Conservation (phyloP, 64 coral and sea anemone genomes). For the Dendrophyllia cribrosa region DNA sequence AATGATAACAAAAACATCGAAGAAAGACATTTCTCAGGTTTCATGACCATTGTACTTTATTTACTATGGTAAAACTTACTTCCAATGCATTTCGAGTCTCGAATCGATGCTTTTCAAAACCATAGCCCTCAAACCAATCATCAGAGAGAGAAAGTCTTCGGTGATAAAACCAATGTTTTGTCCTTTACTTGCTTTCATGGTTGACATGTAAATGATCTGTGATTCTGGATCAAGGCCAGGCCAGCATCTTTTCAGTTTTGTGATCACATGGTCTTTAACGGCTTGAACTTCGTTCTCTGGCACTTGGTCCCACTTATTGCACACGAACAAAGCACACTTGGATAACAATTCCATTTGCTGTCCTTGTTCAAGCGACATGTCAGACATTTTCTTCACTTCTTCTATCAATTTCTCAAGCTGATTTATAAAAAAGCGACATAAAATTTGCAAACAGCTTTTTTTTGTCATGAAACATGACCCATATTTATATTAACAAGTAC, state of each 20-base stretch:
- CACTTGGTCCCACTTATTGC: conserved; percentile 48
- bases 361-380: neutral
- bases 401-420: neutral
- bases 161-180: neutral
- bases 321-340: conserved; percentile 24
- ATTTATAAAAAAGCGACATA: too few species aligned
- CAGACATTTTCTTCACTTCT: neutral
- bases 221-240: neutral
- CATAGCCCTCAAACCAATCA: neutral
- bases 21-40: too few species aligned
- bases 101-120: neutral
- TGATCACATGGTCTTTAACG: neutral
- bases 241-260: neutral
- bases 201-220: conserved; percentile 33
- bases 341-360: neutral
- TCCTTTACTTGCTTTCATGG: neutral
- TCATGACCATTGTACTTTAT: too few species aligned
- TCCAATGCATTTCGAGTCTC: neutral
- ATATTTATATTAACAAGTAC: too few species aligned
- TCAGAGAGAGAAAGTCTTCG: neutral
- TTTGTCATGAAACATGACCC: too few species aligned
- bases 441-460: too few species aligned
- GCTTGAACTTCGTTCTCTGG: neutral
- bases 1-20: too few species aligned
- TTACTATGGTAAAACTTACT: neutral